Evolutionary conservation across 2,113 vertebrate genomes (phyloP), one percentile per base, ranked within the genome.

Genomic region (Siniperca chuatsi): DNA sequence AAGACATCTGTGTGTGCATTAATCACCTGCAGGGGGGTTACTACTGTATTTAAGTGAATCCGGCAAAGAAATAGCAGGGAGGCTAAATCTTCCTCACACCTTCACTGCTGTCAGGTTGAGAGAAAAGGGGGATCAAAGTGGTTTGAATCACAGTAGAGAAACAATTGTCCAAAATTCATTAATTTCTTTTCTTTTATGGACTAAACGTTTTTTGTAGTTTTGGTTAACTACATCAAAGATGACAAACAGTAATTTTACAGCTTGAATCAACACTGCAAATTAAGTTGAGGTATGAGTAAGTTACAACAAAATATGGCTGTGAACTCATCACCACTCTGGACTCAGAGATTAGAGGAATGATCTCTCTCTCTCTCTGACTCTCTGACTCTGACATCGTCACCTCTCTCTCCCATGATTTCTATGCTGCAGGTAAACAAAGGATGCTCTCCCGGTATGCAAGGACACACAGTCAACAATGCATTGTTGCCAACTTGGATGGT

Each of bases 341-440:
- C 52, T 58, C 50, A 67, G 37, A 52, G 21, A 73, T 64, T 21
- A 9, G 6, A 57, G 7, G 50, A 8, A 29, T 54, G 21, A 65
- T 29, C 50, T 70, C 54, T 54, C 16, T 60, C 29, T 65, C 20
- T 25, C 35, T 54, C 15, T 58, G 16, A 16, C 46, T 57, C 60
- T 65, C 18, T 20, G 46, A 37, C 73, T 48, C 33, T 55, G 61
- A 70, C 52, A 13, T 54, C 44, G 65, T 81, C 76, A 23, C 9
- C 48, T 67, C 64, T 78, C 44, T 84, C 79, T 84, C 66, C 35
- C 21, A 12, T 70, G 48, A 64, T 81, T 68, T 37, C 58, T 35
- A 48, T 10, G 7, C 69, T 64, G 42, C 87, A 89, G 84, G 86
- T 87, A 73, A 78, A 80, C 72, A 50, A 57, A 85, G 57, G 87